phyloP scores from a whole-genome alignment of 1,140 invertebrate species.

The Sminthurides bifidus region DNA sequence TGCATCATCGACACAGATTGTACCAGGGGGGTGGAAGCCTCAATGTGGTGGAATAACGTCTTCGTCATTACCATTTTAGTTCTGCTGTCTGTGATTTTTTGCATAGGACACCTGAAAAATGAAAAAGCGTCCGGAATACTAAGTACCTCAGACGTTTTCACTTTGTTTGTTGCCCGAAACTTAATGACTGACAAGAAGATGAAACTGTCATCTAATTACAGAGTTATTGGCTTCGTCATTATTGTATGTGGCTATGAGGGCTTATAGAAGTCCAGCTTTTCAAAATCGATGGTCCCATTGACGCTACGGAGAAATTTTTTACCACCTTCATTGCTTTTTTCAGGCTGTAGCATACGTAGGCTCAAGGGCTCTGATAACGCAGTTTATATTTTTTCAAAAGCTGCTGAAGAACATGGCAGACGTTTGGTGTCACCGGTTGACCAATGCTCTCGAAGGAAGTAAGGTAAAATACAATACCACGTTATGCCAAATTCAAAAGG shows the following conservation, averaged over 20 bases:
- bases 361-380: slow-evolving; percentile 13
- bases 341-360: neutral
- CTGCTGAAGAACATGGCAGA: slow-evolving; percentile 11
- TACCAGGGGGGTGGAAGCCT: neutral
- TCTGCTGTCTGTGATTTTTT: neutral
- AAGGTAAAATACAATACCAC: neutral
- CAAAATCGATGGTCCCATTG: no score
- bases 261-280: no score
- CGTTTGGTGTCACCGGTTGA: slow-evolving; percentile 17
- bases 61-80: neutral
- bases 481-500: neutral
- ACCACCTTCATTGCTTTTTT: neutral
- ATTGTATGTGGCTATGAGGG: neutral
- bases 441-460: slow-evolving; percentile 9
- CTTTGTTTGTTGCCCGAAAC: neutral
- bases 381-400: slow-evolving; percentile 19
- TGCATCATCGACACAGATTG: neutral
- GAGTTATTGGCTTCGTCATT: neutral
- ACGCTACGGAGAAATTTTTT: neutral
- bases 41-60: neutral
- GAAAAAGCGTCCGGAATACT: neutral
- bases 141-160: neutral
- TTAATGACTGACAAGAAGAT: neutral
- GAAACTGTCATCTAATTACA: neutral
- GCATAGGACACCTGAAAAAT: no score